Evolutionary conservation across 2,113 vertebrate genomes (phyloP), one percentile per base, ranked within the genome.

Genomic region (Collichthys lucidus): DNA sequence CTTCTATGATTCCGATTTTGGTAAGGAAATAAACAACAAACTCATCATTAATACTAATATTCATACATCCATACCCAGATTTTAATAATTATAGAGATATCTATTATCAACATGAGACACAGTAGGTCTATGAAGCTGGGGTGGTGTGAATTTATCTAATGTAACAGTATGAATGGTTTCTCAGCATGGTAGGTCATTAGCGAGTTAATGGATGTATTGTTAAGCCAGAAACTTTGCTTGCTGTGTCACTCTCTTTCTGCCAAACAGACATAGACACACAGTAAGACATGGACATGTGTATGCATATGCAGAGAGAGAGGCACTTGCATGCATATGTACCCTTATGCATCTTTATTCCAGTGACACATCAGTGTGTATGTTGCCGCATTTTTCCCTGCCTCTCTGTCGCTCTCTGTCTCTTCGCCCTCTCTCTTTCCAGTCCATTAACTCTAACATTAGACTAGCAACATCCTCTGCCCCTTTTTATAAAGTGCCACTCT

Each of bases 1-100:
- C 89, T 99, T 99, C 94, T 99, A 99, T 1, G 98, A 99, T 84
- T 97, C 94, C 0, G 96, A 99, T 82, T 99, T 98, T 4, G 98
- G 98, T 99, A 93, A 97, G 92, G 20, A 46, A 50, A 44, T 11
- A 42, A 64, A 11, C 2, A 29, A 26, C 59, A 9, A 35, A 11
- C 2, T 19, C 14, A 20, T 68, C 19, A 66, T 31, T 19, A 3
- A n/a, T 24, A 47, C 12, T 2, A 9, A 1, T 65, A 19, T 76
- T 16, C 14, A n/a, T 65, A 46, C 11, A 46, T 14, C 40, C 5
- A 40, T n/a, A 49, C 20, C 10, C 4, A 31, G 2, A 69, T 52
- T 20, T 62, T 14, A 10, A 42, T 42, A 4, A 40, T 31, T 20
- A 49, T 52, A 20, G 15, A n/a, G 19, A 44, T 47, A 15, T 26